Conservation (phyloP, 2,797 vertebrate genomes). For the Sus cebifrons region DNA sequence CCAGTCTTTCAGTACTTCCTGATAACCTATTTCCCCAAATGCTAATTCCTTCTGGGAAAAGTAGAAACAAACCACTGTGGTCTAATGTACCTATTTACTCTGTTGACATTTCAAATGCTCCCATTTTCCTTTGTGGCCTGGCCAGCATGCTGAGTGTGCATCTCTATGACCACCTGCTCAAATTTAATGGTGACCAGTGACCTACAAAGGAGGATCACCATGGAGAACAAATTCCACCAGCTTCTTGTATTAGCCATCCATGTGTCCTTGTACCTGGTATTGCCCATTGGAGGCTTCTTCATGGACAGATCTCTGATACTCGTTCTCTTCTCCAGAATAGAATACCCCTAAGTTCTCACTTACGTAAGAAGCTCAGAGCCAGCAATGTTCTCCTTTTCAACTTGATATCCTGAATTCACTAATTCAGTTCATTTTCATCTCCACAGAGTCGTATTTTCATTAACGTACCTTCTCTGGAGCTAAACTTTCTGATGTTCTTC, state of each 20-base stretch:
- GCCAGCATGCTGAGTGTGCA: not conserved
- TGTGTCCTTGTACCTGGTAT: too few relatives aligned
- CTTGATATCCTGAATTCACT: not conserved
- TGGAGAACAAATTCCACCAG: not conserved
- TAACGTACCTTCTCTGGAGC: not conserved
- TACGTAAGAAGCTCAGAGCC: not conserved
- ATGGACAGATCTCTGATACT: not conserved
- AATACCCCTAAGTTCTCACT: not conserved
- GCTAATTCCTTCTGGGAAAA: not conserved
- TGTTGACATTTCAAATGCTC: not conserved
- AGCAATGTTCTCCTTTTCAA: not conserved
- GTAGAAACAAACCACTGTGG: not conserved
- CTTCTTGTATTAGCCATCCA: fast-evolving
- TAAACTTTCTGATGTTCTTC: not conserved
- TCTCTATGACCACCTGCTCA: not conserved
- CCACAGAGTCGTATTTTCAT: not conserved
- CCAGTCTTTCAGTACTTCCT: not conserved
- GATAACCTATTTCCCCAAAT: not conserved
- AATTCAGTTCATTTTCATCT: not conserved
- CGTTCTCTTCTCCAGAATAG: not conserved
- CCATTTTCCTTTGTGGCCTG: not conserved
- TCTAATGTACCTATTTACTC: not conserved
- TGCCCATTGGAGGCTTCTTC: too few relatives aligned
- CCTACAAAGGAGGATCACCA: fast-evolving
- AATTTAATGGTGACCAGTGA: not conserved